Conservation (phyloP, 2,797 vertebrate species). For the Hypotaenidia okinawae region DNA sequence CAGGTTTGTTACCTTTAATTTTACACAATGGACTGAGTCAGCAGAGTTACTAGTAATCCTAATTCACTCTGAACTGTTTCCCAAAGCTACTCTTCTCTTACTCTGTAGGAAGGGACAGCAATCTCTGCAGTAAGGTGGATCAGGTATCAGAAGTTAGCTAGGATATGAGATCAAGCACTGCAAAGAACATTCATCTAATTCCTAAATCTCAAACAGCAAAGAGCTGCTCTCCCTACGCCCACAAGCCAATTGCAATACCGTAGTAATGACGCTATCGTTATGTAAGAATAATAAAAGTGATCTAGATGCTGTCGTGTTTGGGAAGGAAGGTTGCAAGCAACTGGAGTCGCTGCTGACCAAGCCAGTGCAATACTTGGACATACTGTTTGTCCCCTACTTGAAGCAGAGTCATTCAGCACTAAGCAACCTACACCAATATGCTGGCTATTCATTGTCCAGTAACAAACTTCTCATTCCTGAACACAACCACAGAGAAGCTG, state of each 20-base stretch:
- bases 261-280: neutral
- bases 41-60: neutral
- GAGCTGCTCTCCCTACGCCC: neutral
- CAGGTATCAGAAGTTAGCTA: neutral
- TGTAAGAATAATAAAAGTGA: neutral
- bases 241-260: neutral
- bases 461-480: neutral
- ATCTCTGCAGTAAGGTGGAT: neutral
- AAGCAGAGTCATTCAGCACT: neutral
- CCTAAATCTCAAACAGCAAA: neutral
- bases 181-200: neutral
- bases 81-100: neutral
- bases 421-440: fast-evolving
- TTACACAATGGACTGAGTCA: neutral
- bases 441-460: neutral
- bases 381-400: neutral
- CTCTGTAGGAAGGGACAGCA: neutral
- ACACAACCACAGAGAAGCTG: neutral
- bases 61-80: neutral
- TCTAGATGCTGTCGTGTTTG: fast-evolving
- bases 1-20: neutral
- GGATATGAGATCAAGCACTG: neutral
- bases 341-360: neutral
- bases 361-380: neutral
- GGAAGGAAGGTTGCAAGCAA: neutral